Conservation (phyloP, 2,888 invertebrate species). For the Trissolcus japonicus region DNA sequence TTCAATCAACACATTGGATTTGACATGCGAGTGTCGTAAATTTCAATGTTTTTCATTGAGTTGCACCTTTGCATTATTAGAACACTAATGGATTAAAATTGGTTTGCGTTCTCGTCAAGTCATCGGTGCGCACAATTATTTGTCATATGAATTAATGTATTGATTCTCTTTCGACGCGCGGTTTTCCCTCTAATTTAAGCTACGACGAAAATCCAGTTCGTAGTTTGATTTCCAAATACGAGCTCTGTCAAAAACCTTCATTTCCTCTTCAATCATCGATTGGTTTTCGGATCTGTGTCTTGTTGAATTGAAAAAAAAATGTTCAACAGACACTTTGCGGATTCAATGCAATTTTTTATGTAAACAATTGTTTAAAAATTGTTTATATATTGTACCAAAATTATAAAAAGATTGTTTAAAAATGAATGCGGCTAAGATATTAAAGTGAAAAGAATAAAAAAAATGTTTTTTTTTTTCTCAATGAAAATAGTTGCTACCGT, state of each 20-base stretch:
- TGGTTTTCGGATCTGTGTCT: too few species aligned
- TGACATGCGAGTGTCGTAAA: slow-evolving; percentile 5
- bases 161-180: slow-evolving; percentile 8
- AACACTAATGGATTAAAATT: slow-evolving; percentile 39
- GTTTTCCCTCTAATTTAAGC: too few species aligned
- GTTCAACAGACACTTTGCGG: too few species aligned
- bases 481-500: background rate
- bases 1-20: slow-evolving; percentile 10
- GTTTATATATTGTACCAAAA: background rate
- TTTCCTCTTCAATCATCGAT: too few species aligned
- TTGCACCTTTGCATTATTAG: slow-evolving; percentile 19
- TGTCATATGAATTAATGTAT: slow-evolving; percentile 32
- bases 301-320: too few species aligned
- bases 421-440: background rate
- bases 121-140: slow-evolving; percentile 18
- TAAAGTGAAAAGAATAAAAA: background rate
- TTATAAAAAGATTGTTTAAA: background rate
- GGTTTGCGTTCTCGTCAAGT: slow-evolving; percentile 3
- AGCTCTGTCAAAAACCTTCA: too few species aligned
- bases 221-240: too few species aligned
- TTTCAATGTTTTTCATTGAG: slow-evolving; percentile 27
- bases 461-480: background rate
- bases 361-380: background rate
- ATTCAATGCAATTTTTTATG: too few species aligned
- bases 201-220: background rate